Evolutionary conservation across 2,113 vertebrate genomes (phyloP).

Genomic region (Ictidomys tridecemlineatus): DNA sequence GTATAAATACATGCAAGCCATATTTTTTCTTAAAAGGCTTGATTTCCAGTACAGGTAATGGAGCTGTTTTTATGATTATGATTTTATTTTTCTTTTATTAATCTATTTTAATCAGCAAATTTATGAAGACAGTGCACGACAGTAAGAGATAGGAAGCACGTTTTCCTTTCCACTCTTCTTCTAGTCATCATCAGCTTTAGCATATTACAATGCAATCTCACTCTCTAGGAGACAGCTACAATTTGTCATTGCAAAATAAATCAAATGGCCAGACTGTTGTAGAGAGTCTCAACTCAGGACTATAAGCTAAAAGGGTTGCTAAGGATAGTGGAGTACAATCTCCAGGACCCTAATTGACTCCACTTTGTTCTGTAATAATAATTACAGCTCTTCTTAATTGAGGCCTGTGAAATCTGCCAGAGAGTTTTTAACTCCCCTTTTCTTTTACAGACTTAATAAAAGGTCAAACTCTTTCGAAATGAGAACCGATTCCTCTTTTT

Average conservation of each 20-base stretch:
- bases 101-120: not conserved
- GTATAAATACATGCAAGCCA: not conserved
- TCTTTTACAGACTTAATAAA: slow-evolving; percentile 57
- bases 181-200: not conserved
- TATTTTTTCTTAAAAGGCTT: not conserved
- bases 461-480: slow-evolving; percentile 64
- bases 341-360: not conserved
- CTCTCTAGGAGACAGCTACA: not conserved
- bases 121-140: not conserved
- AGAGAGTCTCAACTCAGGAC: not conserved
- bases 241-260: slow-evolving; percentile 52
- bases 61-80: slow-evolving; percentile 34
- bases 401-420: slow-evolving; percentile 28
- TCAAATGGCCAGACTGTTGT: not conserved
- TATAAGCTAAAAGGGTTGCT: not conserved
- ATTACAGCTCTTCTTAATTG: slow-evolving; percentile 46
- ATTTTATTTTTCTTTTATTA: not conserved
- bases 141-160: not conserved
- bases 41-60: not conserved
- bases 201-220: not conserved
- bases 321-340: not conserved
- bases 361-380: slow-evolving; percentile 40
- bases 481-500: not conserved
- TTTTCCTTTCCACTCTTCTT: not conserved
- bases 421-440: slow-evolving; percentile 4